Conservation (phyloP, 2,888 invertebrate genomes). For the Cancer borealis region DNA sequence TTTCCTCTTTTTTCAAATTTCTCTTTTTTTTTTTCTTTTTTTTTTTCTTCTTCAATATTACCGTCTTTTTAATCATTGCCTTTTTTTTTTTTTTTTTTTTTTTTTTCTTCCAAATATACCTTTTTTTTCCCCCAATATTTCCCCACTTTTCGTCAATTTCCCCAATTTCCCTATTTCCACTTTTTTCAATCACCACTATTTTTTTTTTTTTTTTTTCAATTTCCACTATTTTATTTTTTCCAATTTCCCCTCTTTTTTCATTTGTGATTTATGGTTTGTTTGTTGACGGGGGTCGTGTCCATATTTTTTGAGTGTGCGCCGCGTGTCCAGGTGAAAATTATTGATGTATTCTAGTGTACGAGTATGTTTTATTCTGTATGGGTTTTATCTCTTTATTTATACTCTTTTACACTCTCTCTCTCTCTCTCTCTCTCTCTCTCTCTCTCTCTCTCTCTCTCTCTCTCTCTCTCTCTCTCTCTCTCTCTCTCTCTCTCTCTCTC, state of each 20-base stretch:
- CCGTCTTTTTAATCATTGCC: no score
- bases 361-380: background rate
- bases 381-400: background rate
- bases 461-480: slow-evolving; percentile 2
- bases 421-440: slow-evolving; percentile 52
- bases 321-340: background rate
- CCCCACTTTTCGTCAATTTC: no score
- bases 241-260: background rate
- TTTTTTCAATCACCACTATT: no score
- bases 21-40: no score
- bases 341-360: no score
- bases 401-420: slow-evolving; percentile 25
- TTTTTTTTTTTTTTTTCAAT: background rate
- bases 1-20: no score
- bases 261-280: background rate
- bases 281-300: background rate
- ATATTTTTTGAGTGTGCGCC: background rate
- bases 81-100: no score
- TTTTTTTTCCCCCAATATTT: no score
- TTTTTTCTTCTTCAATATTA: no score
- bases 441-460: slow-evolving; percentile 51
- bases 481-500: background rate
- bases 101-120: no score
- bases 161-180: no score
- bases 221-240: background rate